A percentile compares a stretch with the other conserved stretches of the same genome.
Evolutionary conservation across 2,797 vertebrate genomes (phyloP).

Genomic region (Pangasius djambal): DNA sequence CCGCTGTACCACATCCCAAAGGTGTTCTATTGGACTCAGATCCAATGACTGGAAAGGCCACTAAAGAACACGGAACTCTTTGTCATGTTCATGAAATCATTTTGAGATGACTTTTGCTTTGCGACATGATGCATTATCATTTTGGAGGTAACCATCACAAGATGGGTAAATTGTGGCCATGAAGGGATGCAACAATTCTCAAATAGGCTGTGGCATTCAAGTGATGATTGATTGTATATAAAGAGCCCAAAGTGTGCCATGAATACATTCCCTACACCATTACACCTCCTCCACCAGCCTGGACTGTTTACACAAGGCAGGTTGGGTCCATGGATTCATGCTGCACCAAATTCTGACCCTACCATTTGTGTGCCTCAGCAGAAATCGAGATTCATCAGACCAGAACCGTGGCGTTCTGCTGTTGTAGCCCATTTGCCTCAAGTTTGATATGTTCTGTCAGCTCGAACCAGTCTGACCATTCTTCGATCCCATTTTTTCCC

Average conservation of each 20-base stretch:
- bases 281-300: background rate
- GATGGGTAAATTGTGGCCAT: background rate
- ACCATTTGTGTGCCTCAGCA: background rate
- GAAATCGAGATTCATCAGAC: background rate
- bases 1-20: too few relatives aligned
- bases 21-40: too few relatives aligned
- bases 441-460: background rate
- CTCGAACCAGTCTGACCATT: background rate
- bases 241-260: background rate
- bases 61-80: too few relatives aligned
- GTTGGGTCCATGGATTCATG: background rate
- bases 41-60: too few relatives aligned
- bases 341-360: background rate
- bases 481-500: background rate
- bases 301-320: background rate
- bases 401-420: background rate
- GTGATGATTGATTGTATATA: background rate
- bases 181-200: background rate
- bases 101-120: background rate
- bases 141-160: background rate
- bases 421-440: background rate
- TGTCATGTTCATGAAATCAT: too few relatives aligned
- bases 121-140: background rate
- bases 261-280: background rate
- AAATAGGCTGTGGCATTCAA: background rate